Conservation (phyloP, 2,113 vertebrate genomes). For the Bathybates hornii region DNA sequence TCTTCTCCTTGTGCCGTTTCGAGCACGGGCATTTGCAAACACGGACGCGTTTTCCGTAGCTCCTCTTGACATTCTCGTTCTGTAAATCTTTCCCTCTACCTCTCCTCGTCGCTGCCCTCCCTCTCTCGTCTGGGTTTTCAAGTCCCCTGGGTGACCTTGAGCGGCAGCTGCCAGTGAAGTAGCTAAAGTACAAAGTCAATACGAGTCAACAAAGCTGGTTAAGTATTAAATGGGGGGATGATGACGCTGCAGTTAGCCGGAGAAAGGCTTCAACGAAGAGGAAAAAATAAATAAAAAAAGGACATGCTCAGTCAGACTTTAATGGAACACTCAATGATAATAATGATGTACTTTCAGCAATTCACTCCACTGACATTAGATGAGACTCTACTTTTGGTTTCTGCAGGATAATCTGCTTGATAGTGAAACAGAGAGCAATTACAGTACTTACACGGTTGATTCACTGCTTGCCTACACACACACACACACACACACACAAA, state of each 20-base stretch:
- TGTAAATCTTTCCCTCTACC: background rate
- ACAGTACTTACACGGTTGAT: background rate
- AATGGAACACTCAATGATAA: conserved; percentile 18
- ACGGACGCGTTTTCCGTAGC: background rate
- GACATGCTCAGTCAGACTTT: background rate
- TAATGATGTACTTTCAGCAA: background rate
- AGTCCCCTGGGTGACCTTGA: conserved; percentile 46
- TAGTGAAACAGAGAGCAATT: background rate
- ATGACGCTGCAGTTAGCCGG: conserved; percentile 21
- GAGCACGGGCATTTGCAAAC: background rate
- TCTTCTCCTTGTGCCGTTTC: background rate
- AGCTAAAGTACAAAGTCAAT: conserved; percentile 64
- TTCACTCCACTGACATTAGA: background rate
- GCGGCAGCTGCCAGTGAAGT: conserved; percentile 32
- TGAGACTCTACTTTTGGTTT: background rate
- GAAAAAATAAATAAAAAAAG: background rate
- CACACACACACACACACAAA: background rate
- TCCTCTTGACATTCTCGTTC: conserved; percentile 17
- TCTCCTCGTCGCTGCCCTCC: background rate
- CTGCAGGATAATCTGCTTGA: background rate
- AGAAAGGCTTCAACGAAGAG: conserved; percentile 9
- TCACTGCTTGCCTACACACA: background rate
- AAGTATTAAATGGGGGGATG: conserved; percentile 58
- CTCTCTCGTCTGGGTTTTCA: background rate
- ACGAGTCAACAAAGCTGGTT: conserved; percentile 51